A percentile compares a stretch with the other conserved stretches of the same genome.
Evolutionary conservation across 2,797 vertebrate genomes (phyloP).

Genomic region (Chromobotia macracanthus): DNA sequence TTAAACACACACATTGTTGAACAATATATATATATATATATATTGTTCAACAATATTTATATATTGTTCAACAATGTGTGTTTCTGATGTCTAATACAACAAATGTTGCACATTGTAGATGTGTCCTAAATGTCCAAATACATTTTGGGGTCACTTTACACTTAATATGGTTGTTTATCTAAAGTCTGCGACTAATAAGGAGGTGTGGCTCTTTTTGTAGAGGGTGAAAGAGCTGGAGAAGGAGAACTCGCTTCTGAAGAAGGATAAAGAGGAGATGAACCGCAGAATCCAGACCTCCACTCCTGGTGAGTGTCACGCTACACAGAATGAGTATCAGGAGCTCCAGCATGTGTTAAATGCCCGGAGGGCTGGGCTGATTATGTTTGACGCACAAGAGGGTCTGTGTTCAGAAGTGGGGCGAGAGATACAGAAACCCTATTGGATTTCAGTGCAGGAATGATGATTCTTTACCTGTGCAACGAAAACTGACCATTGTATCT

Average conservation of each 20-base stretch:
- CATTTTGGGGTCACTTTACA: too few species aligned
- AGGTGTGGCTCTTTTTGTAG: conserved; percentile 66
- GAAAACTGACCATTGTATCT: conserved; percentile 49
- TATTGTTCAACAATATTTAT: too few species aligned
- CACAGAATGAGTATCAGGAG: conserved; percentile 11
- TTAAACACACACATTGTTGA: too few species aligned
- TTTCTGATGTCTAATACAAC: too few species aligned
- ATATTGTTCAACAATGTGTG: too few species aligned
- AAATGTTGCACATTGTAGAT: neutral
- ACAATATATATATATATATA: too few species aligned
- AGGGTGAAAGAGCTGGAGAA: conserved; percentile 85
- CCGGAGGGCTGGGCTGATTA: conserved; percentile 48
- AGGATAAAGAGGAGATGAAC: conserved; percentile 90
- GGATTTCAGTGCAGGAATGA: conserved; percentile 57
- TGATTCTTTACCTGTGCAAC: conserved; percentile 39
- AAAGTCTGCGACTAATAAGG: neutral
- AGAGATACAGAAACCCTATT: conserved; percentile 49
- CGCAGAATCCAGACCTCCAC: conserved; percentile 73
- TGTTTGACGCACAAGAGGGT: conserved; percentile 56
- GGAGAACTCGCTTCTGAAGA: conserved; percentile 87
- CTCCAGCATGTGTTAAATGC: conserved; percentile 27
- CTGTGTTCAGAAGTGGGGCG: conserved; percentile 59
- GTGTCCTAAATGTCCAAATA: neutral
- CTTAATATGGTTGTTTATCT: neutral
- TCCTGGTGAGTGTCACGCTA: conserved; percentile 76